Evolutionary conservation across 1,140 invertebrate genomes (phyloP).

Genomic region (Plutomurus gul): DNA sequence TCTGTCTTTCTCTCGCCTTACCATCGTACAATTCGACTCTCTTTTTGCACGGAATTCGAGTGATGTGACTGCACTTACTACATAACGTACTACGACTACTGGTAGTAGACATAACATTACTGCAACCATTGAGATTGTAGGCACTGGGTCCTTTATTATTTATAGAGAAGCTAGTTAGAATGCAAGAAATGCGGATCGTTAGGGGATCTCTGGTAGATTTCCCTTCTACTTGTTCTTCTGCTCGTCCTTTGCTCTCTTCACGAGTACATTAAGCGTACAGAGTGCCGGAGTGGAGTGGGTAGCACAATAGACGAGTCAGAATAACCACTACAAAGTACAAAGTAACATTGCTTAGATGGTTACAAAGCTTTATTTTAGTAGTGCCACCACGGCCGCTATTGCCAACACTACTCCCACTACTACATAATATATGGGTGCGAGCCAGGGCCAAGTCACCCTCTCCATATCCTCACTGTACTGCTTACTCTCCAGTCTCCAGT

Average conservation of each 20-base stretch:
- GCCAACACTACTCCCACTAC: neutral
- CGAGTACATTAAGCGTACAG: neutral
- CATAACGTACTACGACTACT: too few species aligned
- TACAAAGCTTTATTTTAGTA: neutral
- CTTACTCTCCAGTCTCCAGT: too few species aligned
- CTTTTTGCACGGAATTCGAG: too few species aligned
- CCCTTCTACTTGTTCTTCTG: too few species aligned
- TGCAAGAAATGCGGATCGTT: conserved; percentile 35
- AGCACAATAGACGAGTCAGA: neutral
- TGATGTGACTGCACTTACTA: too few species aligned
- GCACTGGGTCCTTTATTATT: conserved; percentile 21
- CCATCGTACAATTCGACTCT: too few species aligned
- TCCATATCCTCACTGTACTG: too few species aligned
- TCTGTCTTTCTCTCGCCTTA: too few species aligned
- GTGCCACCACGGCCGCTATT: neutral
- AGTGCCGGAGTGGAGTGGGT: too few species aligned
- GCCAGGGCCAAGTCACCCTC: too few species aligned
- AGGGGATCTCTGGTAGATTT: conserved; percentile 30
- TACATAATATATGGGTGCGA: neutral
- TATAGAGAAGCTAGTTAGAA: conserved; percentile 33
- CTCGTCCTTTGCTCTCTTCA: neutral
- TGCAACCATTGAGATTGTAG: neutral
- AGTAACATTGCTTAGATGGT: neutral
- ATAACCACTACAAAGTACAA: neutral
- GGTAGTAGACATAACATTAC: neutral